Conservation (phyloP, 2,797 vertebrate species). For the Microtus agrestis region DNA sequence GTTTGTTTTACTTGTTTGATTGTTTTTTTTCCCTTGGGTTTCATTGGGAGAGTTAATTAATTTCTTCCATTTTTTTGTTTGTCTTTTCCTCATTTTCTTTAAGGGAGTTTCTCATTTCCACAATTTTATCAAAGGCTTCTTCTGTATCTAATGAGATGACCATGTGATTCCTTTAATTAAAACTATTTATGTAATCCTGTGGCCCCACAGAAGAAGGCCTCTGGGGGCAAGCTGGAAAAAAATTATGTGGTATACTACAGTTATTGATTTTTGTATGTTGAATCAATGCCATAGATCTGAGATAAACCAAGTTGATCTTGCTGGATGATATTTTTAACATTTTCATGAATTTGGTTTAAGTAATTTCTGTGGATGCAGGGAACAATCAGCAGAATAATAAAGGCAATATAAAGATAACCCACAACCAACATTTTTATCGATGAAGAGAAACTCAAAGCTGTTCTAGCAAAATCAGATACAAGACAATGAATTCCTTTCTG, state of each 20-base stretch:
- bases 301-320: not conserved
- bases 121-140: not conserved
- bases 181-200: not conserved
- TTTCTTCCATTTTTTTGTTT: no score
- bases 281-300: not conserved
- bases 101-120: no score
- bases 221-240: no score
- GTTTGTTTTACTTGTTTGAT: no score
- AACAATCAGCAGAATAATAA: not conserved
- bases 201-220: no score
- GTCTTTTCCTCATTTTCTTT: no score
- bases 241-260: not conserved
- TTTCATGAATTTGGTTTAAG: not conserved
- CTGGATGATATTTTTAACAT: not conserved
- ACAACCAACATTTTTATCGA: not conserved
- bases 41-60: no score
- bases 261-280: not conserved
- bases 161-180: not conserved
- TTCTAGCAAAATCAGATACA: not conserved
- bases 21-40: no score
- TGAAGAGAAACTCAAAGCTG: not conserved
- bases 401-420: not conserved
- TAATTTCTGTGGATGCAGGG: not conserved
- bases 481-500: not conserved
- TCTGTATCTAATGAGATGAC: not conserved